Base-by-base conservation (phyloP, 1,140 invertebrate species). In the Diabrotica undecimpunctata region DNA sequence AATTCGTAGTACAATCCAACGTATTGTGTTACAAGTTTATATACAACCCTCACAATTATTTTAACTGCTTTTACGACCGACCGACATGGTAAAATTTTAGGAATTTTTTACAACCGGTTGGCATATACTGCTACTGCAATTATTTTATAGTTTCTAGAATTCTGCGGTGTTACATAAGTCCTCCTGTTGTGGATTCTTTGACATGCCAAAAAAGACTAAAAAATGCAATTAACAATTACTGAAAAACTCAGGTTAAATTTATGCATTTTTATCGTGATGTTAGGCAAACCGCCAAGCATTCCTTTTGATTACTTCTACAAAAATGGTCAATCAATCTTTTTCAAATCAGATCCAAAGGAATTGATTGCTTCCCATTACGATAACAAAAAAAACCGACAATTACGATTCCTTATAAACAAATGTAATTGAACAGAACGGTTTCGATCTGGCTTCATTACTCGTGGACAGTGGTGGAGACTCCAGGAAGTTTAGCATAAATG, bases 331-430 rank as follows among this genome's bases (percentile, higher is more conserved):
- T 46, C 41, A 46, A 46, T 46, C 41, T 46, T n/a, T 46, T 46
- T 46, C n/a, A 46, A 46, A 46, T 46, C 41, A 46, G 41, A 46
- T 10, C 5, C n/a, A 46, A 46, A 46, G n/a, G 41, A 46, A 46
- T 46, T n/a, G 41, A 46, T 46, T 46, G 41, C n/a, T n/a, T 46
- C n/a, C 41, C 41, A 46, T 46, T n/a, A 46, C 7, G 11, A 46
- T 9, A 46, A 46, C 8, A 46, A 46, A 46, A 46, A 46, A 3
- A 46, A n/a, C 50, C 60, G 13, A 54, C 54, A 54, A 54, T 54
- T 35, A 54, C 54, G 9, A 11, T 54, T 54, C 54, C 54, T 14
- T 54, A 54, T 54, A 54, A 11, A 54, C 54, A 9, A 14, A 35
- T 14, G 54, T 12, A 54, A 54, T 54, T 13, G 35, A 54, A 54